Percentiles rank a stretch among this genome's conserved stretches.
These are phyloP conservation scores for Myrmecobius fasciatus DNA, from an alignment of 2,113 vertebrate species.

Conservation along the genomic window DNA sequence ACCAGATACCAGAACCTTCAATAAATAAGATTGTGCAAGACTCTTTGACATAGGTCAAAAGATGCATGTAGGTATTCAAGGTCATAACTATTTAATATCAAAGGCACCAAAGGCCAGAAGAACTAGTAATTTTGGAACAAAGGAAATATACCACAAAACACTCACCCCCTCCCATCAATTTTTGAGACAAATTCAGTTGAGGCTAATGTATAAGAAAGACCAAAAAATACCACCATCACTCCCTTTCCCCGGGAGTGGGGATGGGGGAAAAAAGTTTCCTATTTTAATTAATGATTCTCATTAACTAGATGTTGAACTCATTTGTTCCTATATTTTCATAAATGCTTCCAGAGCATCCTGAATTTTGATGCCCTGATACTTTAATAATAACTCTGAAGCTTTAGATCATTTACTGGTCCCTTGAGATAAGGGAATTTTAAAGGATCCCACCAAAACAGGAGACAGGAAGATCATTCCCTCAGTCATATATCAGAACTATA, in stretches of 20 bases:
- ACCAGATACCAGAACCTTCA: conserved; percentile 5
- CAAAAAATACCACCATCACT: background rate
- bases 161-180: background rate
- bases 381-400: background rate
- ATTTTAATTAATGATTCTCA: background rate
- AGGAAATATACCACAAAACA: background rate
- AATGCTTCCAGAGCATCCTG: background rate
- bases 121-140: background rate
- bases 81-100: conserved; percentile 26
- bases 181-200: background rate
- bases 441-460: conserved; percentile 18
- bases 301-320: background rate
- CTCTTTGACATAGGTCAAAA: conserved; percentile 11
- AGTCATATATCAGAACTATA: background rate
- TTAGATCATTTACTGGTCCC: conserved; percentile 29
- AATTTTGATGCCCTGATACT: background rate
- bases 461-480: background rate
- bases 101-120: background rate
- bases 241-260: no score
- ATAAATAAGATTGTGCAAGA: conserved; percentile 24
- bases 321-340: background rate
- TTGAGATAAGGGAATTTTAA: conserved; percentile 28
- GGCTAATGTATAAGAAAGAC: background rate
- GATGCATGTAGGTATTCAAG: conserved; percentile 6
- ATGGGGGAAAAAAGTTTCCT: background rate